Base-by-base conservation (phyloP, 2,797 vertebrate species). In the Diplodus puntazzo region DNA sequence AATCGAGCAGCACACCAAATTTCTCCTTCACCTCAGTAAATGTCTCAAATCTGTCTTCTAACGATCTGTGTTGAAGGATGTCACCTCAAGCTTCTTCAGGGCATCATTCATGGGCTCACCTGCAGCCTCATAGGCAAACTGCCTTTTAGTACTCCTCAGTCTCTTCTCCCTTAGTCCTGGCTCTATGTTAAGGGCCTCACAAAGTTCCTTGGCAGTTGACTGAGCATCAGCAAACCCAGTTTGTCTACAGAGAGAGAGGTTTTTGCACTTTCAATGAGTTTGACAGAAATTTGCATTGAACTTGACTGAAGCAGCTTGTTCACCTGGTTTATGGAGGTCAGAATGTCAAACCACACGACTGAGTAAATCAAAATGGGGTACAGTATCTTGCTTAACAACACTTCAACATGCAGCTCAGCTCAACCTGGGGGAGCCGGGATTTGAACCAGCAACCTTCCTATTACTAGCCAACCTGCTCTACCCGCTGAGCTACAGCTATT, bases 231-330 rank as follows among this genome's bases (percentile, higher is more conserved):
- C 5, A 68, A 68, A 68, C 39, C 66, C 50, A 66, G 27, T 13
- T 3, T 60, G 9, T 46, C 46, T 49, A 58, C 14, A 5, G 46
- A 39, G 11, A 71, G 46, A 11, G 8, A 16, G 46, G 13, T 42
- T 61, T 71, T 71, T 9, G 46, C 57, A 42, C 3, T 23, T 4
- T 60, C 27, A 60, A 42, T 61, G 46, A 61, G 57, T 7, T 6
- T 71, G 9, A 52, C 69, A 39, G 69, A 46, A 71, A 52, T 61
- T 6, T 60, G 45, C 45, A 71, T 60, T 16, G 69, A 71, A 25
- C 46, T 50, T 5, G 46, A 48, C 14, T 48, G 46, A 16, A 48
- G 46, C 14, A 48, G 46, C 69, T 43, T 52, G 48, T 70, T 70
- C 25, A 30, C 53, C 53, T 46, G 17, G 67, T 48, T 69, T n/a